phyloP scores from a whole-genome alignment of 2,113 vertebrate species.

The Tricholaema leucomelas region DNA sequence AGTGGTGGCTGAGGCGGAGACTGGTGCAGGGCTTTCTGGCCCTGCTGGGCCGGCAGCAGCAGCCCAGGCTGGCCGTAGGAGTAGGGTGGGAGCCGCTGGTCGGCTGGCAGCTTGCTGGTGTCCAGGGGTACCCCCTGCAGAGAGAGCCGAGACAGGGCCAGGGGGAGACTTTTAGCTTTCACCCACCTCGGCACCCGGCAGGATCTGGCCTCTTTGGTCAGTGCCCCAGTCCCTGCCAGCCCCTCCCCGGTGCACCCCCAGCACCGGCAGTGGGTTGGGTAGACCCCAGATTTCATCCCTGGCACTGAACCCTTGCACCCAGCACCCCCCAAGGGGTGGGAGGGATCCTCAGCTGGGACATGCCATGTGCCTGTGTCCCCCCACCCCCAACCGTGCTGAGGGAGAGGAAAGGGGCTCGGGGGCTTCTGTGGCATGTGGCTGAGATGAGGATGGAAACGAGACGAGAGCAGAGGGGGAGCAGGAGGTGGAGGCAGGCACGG shows the following conservation, averaged over 20 bases:
- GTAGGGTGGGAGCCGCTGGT: constrained; percentile 86
- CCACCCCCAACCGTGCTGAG: background rate
- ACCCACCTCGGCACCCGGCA: background rate
- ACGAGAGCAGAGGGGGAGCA: background rate
- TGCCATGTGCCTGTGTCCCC: too few relatives aligned
- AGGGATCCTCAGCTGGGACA: background rate
- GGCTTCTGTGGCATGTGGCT: too few relatives aligned
- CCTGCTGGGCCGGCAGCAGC: constrained; percentile 66
- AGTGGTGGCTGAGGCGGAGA: background rate
- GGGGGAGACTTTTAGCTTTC: background rate
- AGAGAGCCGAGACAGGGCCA: background rate
- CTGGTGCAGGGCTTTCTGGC: constrained; percentile 2
- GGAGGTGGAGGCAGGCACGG: background rate
- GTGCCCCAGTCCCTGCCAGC: background rate
- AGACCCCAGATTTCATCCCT: background rate
- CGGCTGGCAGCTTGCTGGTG: constrained; percentile 85
- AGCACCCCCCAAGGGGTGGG: background rate
- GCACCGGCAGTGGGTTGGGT: background rate
- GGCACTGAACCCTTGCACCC: background rate
- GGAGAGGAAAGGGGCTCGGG: background rate
- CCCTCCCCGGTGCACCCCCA: background rate
- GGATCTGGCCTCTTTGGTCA: background rate
- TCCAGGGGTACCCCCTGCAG: constrained; percentile 89
- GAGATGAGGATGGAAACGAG: background rate
- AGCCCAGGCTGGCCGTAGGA: constrained; percentile 77